Conservation (phyloP, 2,888 invertebrate species). For the Punctoribates punctum region DNA sequence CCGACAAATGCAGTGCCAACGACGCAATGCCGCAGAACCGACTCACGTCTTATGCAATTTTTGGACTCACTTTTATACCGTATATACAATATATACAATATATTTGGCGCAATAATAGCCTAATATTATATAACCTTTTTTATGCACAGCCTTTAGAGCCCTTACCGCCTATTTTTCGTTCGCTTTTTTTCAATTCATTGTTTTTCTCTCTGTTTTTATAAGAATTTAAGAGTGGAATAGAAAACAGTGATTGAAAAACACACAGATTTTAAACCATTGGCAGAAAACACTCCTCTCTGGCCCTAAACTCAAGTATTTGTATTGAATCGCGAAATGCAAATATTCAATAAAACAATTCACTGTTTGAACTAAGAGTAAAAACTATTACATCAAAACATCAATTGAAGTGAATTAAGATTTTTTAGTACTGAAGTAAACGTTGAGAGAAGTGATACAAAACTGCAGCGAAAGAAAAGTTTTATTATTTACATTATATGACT, state of each 20-base stretch:
- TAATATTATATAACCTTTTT: conserved; percentile 11
- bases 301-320: neutral
- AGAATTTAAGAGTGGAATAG: no score
- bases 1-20: conserved; percentile 6
- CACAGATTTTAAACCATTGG: no score
- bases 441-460: neutral
- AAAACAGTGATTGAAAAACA: neutral
- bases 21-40: conserved; percentile 10
- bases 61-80: neutral
- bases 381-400: neutral
- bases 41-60: neutral
- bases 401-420: neutral
- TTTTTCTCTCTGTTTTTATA: no score
- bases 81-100: neutral
- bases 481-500: conserved; percentile 18
- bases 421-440: neutral
- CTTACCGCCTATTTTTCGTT: neutral
- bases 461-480: neutral
- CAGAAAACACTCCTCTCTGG: no score
- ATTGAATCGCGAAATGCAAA: neutral
- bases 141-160: neutral
- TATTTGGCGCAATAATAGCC: no score
- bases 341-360: neutral
- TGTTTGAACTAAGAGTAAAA: neutral
- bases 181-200: neutral